Conservation (phyloP, 2,113 vertebrate species). For the Paralichthys olivaceus region DNA sequence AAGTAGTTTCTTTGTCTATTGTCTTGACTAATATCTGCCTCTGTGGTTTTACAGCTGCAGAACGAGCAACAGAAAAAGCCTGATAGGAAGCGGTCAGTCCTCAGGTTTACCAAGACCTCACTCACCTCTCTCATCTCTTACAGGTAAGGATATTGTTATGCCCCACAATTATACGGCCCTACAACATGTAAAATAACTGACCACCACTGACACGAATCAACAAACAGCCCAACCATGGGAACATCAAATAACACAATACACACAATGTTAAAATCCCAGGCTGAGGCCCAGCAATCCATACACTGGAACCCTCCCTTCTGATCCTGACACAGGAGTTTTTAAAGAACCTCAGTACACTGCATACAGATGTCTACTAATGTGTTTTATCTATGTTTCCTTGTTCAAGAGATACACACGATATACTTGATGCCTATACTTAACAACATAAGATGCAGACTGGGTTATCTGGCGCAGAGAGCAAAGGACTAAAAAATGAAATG, state of each 20-base stretch:
- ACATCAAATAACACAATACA: too few relatives aligned
- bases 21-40: slow-evolving; percentile 31
- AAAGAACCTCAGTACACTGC: too few relatives aligned
- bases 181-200: too few relatives aligned
- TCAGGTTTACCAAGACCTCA: slow-evolving; percentile 92
- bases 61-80: slow-evolving; percentile 96
- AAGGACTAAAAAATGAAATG: neutral
- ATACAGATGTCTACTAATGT: neutral
- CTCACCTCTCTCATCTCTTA: slow-evolving; percentile 93
- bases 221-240: too few relatives aligned
- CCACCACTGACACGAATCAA: too few relatives aligned
- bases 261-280: too few relatives aligned
- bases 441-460: neutral
- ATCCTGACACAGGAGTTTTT: too few relatives aligned
- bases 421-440: too few relatives aligned
- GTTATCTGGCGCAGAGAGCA: neutral
- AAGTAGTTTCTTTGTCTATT: neutral
- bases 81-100: slow-evolving; percentile 94
- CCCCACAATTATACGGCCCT: too few relatives aligned
- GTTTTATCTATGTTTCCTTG: neutral
- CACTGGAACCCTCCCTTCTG: too few relatives aligned
- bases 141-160: slow-evolving; percentile 88
- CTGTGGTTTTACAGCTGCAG: slow-evolving; percentile 87
- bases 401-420: too few relatives aligned
- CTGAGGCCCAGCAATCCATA: too few relatives aligned